Evolutionary conservation across 2,888 invertebrate species (phyloP).

Genomic region (Ommatoiulus sabulosus): DNA sequence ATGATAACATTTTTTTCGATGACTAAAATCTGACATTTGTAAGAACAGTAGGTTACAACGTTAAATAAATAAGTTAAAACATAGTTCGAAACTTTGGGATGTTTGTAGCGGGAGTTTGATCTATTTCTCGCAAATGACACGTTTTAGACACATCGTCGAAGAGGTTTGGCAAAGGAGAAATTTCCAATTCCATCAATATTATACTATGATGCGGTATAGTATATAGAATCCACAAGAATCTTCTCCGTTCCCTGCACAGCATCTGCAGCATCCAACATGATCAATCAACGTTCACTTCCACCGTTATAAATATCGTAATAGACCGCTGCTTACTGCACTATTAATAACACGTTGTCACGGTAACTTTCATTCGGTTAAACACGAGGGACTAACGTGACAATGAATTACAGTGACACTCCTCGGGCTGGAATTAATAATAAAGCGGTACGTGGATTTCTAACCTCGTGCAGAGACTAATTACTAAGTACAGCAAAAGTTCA

Average conservation of each 20-base stretch:
- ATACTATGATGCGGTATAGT: neutral
- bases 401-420: neutral
- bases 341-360: constrained; percentile 35
- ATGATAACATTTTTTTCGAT: too few species aligned
- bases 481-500: neutral
- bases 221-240: neutral
- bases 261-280: neutral
- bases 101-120: too few species aligned
- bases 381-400: constrained; percentile 44
- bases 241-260: neutral
- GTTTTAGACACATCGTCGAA: too few species aligned
- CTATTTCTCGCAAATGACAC: too few species aligned
- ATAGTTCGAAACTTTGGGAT: too few species aligned
- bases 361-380: constrained; percentile 46
- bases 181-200: neutral
- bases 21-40: too few species aligned
- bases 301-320: constrained; percentile 33
- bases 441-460: neutral
- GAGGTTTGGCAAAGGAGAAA: neutral
- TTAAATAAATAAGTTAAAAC: too few species aligned
- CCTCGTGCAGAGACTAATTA: neutral
- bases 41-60: too few species aligned
- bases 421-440: constrained; percentile 7
- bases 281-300: constrained; percentile 14
- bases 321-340: constrained; percentile 31